A percentile compares a stretch with the other conserved stretches of the same genome.
phyloP scores from a whole-genome alignment of 1,140 invertebrate genomes.

The Drosophila pectinifera region DNA sequence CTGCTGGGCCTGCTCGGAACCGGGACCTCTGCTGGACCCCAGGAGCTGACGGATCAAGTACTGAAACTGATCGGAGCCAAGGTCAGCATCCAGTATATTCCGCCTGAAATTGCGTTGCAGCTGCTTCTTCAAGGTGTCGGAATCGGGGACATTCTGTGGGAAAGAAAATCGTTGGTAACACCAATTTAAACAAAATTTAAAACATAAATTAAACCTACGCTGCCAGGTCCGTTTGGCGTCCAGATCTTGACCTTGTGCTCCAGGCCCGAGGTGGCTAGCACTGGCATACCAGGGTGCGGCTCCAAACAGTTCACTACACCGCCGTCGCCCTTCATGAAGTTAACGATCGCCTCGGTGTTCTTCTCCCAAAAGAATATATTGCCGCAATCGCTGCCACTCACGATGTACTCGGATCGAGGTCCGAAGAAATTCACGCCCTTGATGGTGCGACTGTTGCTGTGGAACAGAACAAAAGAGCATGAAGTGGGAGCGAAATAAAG shows the following conservation, averaged over 20 bases:
- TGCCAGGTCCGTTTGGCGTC: constrained; percentile 89
- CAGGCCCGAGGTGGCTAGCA: constrained; percentile 92
- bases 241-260: constrained; percentile 97
- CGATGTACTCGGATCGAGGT: constrained; percentile 94
- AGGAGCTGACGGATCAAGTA: constrained; percentile 67
- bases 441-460: constrained; percentile 91
- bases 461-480: background rate
- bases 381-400: constrained; percentile 98
- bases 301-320: constrained; percentile 97
- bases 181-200: too few relatives aligned
- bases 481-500: background rate
- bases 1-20: background rate
- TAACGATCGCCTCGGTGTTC: constrained; percentile 94
- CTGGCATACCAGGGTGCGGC: constrained; percentile 94
- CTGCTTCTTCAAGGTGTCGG: constrained; percentile 84
- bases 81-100: constrained; percentile 44
- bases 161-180: background rate
- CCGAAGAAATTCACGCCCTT: constrained; percentile 98
- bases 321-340: constrained; percentile 93
- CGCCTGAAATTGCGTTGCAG: constrained; percentile 65
- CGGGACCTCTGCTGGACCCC: too few relatives aligned
- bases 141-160: constrained; percentile 85
- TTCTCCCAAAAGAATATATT: constrained; percentile 98
- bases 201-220: constrained; percentile 25
- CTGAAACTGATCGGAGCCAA: constrained; percentile 62